A percentile compares a stretch with the other conserved stretches of the same genome.
Conservation (phyloP, 1,140 invertebrate genomes). For the Apolygus lucorum region DNA sequence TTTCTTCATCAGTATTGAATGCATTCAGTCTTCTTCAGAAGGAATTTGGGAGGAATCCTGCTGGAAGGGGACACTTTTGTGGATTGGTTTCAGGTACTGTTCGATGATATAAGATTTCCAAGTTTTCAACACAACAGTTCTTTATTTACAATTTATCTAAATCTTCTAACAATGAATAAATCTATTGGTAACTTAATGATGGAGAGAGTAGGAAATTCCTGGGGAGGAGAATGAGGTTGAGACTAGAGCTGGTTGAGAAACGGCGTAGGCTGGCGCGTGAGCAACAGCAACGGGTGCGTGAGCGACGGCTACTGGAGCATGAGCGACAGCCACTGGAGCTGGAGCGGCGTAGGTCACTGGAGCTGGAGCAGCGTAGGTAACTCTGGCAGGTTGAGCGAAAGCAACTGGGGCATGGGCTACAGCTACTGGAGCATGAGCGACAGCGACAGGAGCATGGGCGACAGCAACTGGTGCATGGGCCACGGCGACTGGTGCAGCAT, state of each 20-base stretch:
- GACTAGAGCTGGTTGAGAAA: constrained; percentile 4
- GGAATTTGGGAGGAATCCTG: too few species aligned
- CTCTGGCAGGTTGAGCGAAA: not conserved
- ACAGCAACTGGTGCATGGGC: constrained; percentile 6
- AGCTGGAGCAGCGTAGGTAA: not conserved
- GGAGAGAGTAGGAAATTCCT: not conserved
- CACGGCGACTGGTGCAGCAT: constrained; percentile 4
- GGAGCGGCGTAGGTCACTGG: not conserved
- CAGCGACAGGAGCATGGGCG: constrained; percentile 4
- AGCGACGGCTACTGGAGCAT: constrained; percentile 1
- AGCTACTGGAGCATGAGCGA: not conserved
- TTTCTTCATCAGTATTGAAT: too few species aligned
- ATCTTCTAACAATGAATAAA: too few species aligned
- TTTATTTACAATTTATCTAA: too few species aligned
- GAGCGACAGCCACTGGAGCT: not conserved
- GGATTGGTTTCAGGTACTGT: too few species aligned
- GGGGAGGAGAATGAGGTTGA: not conserved
- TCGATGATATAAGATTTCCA: too few species aligned
- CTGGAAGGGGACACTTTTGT: too few species aligned
- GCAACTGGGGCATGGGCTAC: not conserved
- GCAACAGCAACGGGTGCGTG: not conserved
- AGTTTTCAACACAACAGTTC: too few species aligned
- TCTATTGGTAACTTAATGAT: not conserved
- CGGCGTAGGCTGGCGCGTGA: not conserved
- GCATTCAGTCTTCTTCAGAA: too few species aligned